Evolutionary conservation across 2,113 vertebrate species (phyloP).

Genomic region (Mesoclemmys tuberculata): DNA sequence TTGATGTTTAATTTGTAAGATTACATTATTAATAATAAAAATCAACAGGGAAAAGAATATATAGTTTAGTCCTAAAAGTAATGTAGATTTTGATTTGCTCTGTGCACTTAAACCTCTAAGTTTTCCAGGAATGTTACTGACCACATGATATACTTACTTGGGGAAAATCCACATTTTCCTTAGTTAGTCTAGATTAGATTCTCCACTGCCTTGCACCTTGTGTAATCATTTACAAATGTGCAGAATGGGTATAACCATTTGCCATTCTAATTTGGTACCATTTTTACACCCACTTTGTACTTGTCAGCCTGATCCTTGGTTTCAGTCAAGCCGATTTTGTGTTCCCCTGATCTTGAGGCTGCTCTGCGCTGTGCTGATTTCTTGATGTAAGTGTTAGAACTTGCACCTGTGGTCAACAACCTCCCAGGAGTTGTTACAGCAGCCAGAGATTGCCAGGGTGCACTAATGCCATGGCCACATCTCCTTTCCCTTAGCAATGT

Average conservation of each 20-base stretch:
- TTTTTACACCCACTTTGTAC: not conserved
- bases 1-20: conserved; percentile 52
- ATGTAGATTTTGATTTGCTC: conserved; percentile 14
- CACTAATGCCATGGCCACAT: not conserved
- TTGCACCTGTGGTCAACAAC: not conserved
- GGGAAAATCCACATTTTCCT: not conserved
- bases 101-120: not conserved
- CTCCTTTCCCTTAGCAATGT: not conserved
- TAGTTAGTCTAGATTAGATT: not conserved
- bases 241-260: not conserved
- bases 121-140: not conserved
- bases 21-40: conserved; percentile 52
- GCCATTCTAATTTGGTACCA: not conserved
- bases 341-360: not conserved
- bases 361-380: not conserved
- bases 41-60: conserved; percentile 18
- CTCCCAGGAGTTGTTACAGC: not conserved
- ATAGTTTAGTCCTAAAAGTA: conserved; percentile 29
- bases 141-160: not conserved
- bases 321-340: not conserved
- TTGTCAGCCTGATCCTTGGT: not conserved
- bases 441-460: not conserved
- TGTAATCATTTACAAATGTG: not conserved
- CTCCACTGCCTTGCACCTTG: not conserved
- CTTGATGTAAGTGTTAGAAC: not conserved